These are phyloP conservation scores for Epinotia bilunana DNA, from an alignment of 2,888 invertebrate species.

Conservation along the genomic window DNA sequence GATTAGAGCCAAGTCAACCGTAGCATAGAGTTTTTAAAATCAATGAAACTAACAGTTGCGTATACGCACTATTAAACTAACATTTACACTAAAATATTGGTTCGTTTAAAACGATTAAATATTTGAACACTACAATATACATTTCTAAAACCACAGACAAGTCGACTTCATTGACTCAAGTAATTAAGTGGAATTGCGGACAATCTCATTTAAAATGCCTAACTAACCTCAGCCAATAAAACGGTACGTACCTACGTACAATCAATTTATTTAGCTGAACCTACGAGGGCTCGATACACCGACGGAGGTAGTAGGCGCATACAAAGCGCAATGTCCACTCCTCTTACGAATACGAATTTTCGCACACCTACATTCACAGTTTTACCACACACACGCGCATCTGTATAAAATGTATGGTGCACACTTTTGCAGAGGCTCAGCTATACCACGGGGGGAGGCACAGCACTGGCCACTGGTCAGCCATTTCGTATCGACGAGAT, in stretches of 20 bases:
- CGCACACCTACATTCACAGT: constrained; percentile 75
- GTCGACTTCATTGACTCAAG: constrained; percentile 14
- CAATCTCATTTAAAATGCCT: constrained; percentile 60
- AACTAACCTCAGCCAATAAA: constrained; percentile 64
- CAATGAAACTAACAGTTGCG: not conserved
- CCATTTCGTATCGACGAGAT: constrained; percentile 83
- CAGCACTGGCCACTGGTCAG: constrained; percentile 67
- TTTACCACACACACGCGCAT: constrained; percentile 81
- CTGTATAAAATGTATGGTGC: constrained; percentile 83
- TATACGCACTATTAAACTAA: too few species aligned
- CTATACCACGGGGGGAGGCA: constrained; percentile 70
- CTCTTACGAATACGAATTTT: constrained; percentile 79
- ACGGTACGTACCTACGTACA: constrained; percentile 54
- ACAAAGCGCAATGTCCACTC: constrained; percentile 81
- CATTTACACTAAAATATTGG: too few species aligned
- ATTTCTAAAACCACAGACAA: constrained; percentile 19
- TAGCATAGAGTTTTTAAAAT: not conserved
- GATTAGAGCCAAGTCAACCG: not conserved
- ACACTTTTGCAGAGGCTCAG: constrained; percentile 78
- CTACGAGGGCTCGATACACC: constrained; percentile 56
- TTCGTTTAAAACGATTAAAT: too few species aligned
- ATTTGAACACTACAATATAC: not conserved
- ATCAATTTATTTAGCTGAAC: constrained; percentile 72
- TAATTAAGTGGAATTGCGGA: constrained; percentile 46
- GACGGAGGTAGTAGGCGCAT: constrained; percentile 55